These are phyloP conservation scores for Cydia amplana DNA, from an alignment of 1,140 invertebrate species.

Conservation along the genomic window DNA sequence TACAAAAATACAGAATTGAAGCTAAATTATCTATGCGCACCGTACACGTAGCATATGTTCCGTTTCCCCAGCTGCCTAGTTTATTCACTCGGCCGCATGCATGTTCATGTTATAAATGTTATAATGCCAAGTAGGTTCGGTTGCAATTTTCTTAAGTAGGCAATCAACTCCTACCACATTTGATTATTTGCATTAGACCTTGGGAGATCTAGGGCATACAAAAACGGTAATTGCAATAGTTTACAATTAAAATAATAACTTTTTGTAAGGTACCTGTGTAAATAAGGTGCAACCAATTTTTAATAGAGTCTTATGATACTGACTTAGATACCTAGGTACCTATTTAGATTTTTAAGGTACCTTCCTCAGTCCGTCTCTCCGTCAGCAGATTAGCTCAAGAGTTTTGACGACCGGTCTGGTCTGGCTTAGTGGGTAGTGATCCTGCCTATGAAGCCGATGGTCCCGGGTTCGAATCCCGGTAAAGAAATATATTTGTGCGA, in stretches of 20 bases:
- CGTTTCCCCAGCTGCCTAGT: constrained; percentile 45
- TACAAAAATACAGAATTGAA: background rate
- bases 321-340: too few species aligned
- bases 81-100: constrained; percentile 40
- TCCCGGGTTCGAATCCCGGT: too few species aligned
- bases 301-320: too few species aligned
- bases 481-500: too few species aligned
- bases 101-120: constrained; percentile 43
- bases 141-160: constrained; percentile 46
- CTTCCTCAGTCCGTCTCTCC: too few species aligned
- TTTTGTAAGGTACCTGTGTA: background rate
- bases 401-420: too few species aligned
- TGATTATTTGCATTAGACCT: constrained; percentile 26
- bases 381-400: too few species aligned
- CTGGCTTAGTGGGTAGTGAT: too few species aligned
- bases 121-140: constrained; percentile 41
- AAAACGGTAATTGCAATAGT: constrained; percentile 2
- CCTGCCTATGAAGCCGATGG: too few species aligned
- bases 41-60: constrained; percentile 42
- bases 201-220: constrained; percentile 12
- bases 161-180: constrained; percentile 37
- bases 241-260: constrained; percentile 3
- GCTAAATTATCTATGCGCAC: constrained; percentile 35
- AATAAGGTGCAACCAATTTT: background rate
- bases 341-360: too few species aligned